Evolutionary conservation across 2,113 vertebrate species (phyloP).

Genomic region (Salvator merianae): DNA sequence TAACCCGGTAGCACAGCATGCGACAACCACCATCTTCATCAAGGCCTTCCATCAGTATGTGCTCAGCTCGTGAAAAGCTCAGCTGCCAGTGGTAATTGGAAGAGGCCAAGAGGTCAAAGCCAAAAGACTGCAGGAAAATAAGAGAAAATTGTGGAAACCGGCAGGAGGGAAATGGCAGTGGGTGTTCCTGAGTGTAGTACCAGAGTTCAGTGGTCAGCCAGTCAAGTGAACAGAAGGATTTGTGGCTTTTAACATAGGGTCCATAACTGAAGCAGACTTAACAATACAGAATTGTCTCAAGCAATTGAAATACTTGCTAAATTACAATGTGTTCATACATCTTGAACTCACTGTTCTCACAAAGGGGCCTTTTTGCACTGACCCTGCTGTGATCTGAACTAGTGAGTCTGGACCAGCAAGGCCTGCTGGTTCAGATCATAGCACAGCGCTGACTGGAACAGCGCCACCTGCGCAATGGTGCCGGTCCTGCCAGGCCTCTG

Average conservation of each 20-base stretch:
- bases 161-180: neutral
- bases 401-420: too few species aligned
- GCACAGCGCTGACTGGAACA: too few species aligned
- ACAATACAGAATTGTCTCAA: neutral
- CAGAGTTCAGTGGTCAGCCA: neutral
- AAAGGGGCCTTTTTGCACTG: too few species aligned
- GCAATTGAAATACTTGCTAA: too few species aligned
- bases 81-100: slow-evolving; percentile 87
- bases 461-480: too few species aligned
- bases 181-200: neutral
- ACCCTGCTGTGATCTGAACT: too few species aligned
- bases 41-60: slow-evolving; percentile 76
- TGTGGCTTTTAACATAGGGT: neutral
- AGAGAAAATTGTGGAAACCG: neutral
- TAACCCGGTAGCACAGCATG: slow-evolving; percentile 75
- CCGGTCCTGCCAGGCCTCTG: too few species aligned
- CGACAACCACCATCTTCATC: slow-evolving; percentile 87
- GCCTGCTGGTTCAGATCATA: too few species aligned
- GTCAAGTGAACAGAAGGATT: neutral
- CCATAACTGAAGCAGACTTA: neutral
- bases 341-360: neutral
- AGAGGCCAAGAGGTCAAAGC: slow-evolving; percentile 80
- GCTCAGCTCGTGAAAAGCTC: slow-evolving; percentile 81
- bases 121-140: slow-evolving; percentile 74
- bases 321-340: too few species aligned